phyloP scores from a whole-genome alignment of 37 sponge, comb jelly and placozoan genomes.

The Chondrilla cf. caribensis region DNA sequence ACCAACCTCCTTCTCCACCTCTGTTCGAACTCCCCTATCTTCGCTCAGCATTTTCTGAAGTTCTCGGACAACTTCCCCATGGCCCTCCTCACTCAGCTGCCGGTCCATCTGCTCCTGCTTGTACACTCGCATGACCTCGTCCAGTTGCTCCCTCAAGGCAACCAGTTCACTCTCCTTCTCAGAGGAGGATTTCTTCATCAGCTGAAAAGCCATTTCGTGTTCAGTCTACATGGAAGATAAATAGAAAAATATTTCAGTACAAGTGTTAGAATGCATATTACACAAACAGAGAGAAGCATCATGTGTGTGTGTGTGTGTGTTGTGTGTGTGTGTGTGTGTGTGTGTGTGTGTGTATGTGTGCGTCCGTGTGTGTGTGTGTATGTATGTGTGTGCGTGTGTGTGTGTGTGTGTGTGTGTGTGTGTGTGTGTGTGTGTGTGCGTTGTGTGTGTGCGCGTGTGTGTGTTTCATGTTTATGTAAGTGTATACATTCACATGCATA shows the following conservation, averaged over 20 bases:
- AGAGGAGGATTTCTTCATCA: neutral
- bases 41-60: slow-evolving; percentile 61
- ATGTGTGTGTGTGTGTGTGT: too few relatives aligned
- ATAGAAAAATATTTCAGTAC: neutral
- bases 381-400: too few relatives aligned
- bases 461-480: neutral
- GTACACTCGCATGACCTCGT: slow-evolving; percentile 16
- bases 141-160: neutral
- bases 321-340: too few relatives aligned
- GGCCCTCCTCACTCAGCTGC: slow-evolving; percentile 51
- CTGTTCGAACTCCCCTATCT: slow-evolving; percentile 45
- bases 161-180: neutral
- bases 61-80: slow-evolving; percentile 77
- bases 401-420: too few relatives aligned
- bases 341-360: too few relatives aligned
- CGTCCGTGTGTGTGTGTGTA: too few relatives aligned
- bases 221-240: neutral
- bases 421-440: too few relatives aligned
- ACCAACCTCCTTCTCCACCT: slow-evolving; percentile 43
- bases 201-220: neutral
- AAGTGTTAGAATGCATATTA: too few relatives aligned
- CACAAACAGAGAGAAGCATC: too few relatives aligned
- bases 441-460: too few relatives aligned
- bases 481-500: too few relatives aligned
- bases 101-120: slow-evolving; percentile 50